phyloP scores from a whole-genome alignment of 2,888 invertebrate genomes.

The Pyrrhia umbra region DNA sequence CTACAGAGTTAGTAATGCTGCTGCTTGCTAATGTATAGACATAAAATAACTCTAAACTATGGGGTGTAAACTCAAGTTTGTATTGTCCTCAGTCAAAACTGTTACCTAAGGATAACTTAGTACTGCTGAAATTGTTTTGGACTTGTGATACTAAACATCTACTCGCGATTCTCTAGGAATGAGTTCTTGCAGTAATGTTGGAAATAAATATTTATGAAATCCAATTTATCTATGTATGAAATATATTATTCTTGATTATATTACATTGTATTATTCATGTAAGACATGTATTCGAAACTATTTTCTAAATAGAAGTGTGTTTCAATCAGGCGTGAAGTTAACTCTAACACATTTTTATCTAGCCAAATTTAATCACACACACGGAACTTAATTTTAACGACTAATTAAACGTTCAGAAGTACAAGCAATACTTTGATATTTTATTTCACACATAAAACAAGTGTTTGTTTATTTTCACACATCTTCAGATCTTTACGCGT shows the following conservation, averaged over 20 bases:
- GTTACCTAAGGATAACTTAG: conserved; percentile 25
- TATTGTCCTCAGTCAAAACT: conserved; percentile 41
- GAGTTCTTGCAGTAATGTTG: conserved; percentile 17
- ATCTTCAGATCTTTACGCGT: conserved; percentile 9
- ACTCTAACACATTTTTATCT: background rate
- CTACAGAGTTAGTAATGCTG: conserved; percentile 23
- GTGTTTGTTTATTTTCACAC: conserved; percentile 34
- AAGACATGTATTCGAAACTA: no score
- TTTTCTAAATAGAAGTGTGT: background rate
- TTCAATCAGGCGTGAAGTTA: no score
- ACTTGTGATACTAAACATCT: conserved; percentile 31
- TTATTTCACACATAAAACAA: conserved; percentile 27
- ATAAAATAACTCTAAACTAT: conserved; percentile 30
- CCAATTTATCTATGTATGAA: no score
- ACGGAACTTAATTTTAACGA: conserved; percentile 13
- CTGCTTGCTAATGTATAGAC: conserved; percentile 30
- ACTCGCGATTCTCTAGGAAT: conserved; percentile 26
- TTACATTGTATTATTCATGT: no score
- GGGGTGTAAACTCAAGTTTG: conserved; percentile 26
- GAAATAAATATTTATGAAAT: conserved; percentile 1
- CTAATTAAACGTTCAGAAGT: conserved; percentile 30
- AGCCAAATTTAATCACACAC: conserved; percentile 13
- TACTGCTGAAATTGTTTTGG: conserved; percentile 26
- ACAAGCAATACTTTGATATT: conserved; percentile 29
- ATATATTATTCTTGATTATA: no score